Percentiles rank a stretch among this genome's conserved stretches.
These are phyloP conservation scores for Capromys pilorides DNA, from an alignment of 2,797 vertebrate species.

Conservation along the genomic window DNA sequence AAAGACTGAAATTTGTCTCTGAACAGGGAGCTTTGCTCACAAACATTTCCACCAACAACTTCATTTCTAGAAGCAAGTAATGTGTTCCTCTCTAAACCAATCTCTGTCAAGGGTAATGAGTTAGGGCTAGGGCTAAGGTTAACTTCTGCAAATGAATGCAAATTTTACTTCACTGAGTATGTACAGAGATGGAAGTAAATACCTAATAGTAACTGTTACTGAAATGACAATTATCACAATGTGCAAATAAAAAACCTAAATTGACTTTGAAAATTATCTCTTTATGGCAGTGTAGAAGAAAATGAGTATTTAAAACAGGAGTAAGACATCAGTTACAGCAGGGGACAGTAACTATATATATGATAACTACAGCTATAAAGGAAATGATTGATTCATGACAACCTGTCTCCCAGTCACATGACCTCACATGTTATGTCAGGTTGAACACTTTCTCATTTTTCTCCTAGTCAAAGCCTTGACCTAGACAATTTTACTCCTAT, in stretches of 20 bases:
- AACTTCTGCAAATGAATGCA: neutral
- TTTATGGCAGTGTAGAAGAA: no score
- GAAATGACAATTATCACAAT: neutral
- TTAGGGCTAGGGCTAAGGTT: neutral
- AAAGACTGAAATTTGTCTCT: neutral
- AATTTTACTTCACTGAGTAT: neutral
- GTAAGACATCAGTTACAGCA: no score
- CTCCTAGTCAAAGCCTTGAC: neutral
- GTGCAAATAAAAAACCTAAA: neutral
- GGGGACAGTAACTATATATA: no score
- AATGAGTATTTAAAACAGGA: no score
- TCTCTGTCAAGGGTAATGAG: neutral
- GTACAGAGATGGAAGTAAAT: neutral
- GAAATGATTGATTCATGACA: neutral
- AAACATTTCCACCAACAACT: neutral
- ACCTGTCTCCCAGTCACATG: neutral
- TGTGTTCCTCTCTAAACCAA: neutral
- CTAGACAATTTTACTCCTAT: neutral
- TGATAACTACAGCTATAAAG: neutral
- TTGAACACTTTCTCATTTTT: neutral
- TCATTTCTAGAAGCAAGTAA: neutral
- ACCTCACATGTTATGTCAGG: neutral
- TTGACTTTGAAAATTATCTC: no score
- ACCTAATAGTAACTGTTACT: no score
- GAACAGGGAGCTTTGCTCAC: neutral